These are phyloP conservation scores for Python bivittatus DNA, from an alignment of 2,113 vertebrate genomes.

Conservation along the genomic window DNA sequence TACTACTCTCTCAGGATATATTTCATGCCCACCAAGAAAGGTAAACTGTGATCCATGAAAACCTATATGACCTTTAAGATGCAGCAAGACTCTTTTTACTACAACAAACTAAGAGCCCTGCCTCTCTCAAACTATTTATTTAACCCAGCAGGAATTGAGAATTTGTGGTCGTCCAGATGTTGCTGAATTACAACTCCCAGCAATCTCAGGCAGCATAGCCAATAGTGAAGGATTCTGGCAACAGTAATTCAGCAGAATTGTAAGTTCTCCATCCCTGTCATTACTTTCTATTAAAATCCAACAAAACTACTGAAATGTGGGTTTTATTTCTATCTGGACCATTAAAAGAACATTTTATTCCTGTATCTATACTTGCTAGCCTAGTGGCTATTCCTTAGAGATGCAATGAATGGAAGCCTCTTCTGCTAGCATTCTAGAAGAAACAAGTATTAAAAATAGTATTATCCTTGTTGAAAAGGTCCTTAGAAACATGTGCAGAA, in stretches of 20 bases:
- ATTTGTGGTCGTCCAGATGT: not conserved
- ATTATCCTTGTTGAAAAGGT: not conserved
- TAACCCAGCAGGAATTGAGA: not conserved
- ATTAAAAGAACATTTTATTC: not conserved
- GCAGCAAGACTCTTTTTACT: not conserved
- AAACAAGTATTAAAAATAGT: not conserved
- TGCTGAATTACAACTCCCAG: not conserved
- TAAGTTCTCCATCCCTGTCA: not conserved
- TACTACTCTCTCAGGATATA: not conserved
- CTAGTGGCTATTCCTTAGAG: not conserved
- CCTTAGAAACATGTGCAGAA: not conserved
- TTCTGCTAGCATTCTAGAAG: not conserved
- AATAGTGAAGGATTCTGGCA: not conserved
- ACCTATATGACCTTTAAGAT: not conserved
- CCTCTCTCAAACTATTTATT: not conserved
- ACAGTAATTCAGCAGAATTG: not conserved
- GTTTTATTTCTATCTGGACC: not conserved
- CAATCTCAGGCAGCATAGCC: not conserved
- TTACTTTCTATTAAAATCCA: not conserved
- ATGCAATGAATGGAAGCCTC: not conserved
- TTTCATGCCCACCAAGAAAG: not conserved
- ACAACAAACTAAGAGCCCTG: not conserved
- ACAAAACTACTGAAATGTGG: not conserved
- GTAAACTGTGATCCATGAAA: not conserved
- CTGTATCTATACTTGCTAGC: not conserved